Evolutionary conservation across 2,113 vertebrate genomes (phyloP).

Genomic region (Channa maculata): DNA sequence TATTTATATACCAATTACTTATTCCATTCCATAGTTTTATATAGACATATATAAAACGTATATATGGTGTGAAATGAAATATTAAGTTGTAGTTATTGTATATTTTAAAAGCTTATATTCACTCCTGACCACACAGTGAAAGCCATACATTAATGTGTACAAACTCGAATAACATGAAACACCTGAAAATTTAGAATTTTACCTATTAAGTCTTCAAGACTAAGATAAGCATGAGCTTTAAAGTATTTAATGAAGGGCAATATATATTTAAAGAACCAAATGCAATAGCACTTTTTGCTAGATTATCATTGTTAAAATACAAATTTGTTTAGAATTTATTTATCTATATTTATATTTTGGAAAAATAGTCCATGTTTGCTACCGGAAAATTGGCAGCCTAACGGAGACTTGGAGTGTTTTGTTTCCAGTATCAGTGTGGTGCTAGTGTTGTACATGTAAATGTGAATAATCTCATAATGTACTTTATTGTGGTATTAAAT

Average conservation of each 20-base stretch:
- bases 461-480: conserved; percentile 4
- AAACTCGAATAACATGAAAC: neutral
- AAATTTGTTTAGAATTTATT: conserved; percentile 36
- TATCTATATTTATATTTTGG: conserved; percentile 43
- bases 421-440: conserved; percentile 26
- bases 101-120: neutral
- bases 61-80: neutral
- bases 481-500: conserved; percentile 24
- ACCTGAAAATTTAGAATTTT: neutral
- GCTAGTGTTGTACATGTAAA: conserved; percentile 25
- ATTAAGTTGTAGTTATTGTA: neutral
- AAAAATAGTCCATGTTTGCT: conserved; percentile 28
- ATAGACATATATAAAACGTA: neutral
- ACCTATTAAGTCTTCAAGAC: neutral
- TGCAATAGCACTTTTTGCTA: conserved; percentile 56
- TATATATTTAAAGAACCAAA: conserved; percentile 52
- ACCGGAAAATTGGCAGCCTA: neutral
- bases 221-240: conserved; percentile 1
- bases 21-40: neutral
- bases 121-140: neutral
- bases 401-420: conserved; percentile 18
- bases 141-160: neutral
- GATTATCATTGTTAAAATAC: neutral
- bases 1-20: neutral
- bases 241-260: conserved; percentile 30